Conservation (phyloP, 1,140 invertebrate species). For the Cheumatopsyche charites region DNA sequence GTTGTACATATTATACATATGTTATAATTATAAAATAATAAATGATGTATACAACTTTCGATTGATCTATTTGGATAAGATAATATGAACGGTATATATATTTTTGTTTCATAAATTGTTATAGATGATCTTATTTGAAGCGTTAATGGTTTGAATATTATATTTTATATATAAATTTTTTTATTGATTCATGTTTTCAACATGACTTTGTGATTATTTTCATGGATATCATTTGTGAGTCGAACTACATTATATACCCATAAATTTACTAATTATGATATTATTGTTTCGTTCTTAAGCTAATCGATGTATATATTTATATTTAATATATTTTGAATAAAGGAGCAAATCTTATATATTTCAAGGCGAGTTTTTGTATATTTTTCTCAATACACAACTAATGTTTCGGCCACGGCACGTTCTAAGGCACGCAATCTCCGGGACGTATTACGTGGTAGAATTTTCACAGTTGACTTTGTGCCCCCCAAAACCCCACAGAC, state of each 20-base stretch:
- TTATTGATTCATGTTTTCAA: background rate
- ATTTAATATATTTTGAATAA: constrained; percentile 27
- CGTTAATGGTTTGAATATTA: constrained; percentile 8
- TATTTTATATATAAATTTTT: constrained; percentile 2
- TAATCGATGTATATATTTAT: constrained; percentile 23
- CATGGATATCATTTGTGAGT: too few relatives aligned
- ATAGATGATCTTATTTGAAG: background rate
- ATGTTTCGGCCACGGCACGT: constrained; percentile 1
- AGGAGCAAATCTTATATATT: constrained; percentile 20
- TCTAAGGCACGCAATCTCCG: constrained; percentile 16
- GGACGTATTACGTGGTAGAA: constrained; percentile 7
- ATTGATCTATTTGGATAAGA: background rate
- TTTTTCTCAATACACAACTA: constrained; percentile 7
- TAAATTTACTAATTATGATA: background rate
- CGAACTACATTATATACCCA: too few relatives aligned
- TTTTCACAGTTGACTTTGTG: constrained; percentile 27
- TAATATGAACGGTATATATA: constrained; percentile 10
- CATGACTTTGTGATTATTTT: too few relatives aligned
- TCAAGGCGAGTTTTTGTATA: background rate
- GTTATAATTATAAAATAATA: constrained; percentile 7
- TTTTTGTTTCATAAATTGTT: background rate
- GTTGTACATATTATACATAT: constrained; percentile 12
- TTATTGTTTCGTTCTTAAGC: background rate
- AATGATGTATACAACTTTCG: constrained; percentile 15
- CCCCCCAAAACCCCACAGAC: too few relatives aligned